A percentile compares a stretch with the other conserved stretches of the same genome.
phyloP scores from a whole-genome alignment of 2,113 vertebrate species.

The human region DNA sequence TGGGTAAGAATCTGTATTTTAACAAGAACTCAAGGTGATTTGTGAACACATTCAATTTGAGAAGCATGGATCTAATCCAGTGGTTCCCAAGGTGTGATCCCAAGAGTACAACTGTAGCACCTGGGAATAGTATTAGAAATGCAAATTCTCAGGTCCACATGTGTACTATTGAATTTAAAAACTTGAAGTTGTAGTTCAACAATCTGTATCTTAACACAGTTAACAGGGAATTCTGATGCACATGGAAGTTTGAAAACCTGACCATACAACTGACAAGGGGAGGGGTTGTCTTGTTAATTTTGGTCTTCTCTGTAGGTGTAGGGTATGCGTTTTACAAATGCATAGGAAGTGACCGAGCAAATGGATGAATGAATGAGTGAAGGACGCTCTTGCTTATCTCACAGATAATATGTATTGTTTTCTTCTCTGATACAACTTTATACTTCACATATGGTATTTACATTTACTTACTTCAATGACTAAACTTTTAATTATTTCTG shows the following conservation, averaged over 20 bases:
- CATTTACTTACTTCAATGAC: neutral
- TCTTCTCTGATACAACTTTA: neutral
- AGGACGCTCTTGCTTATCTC: neutral
- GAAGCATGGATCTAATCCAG: neutral
- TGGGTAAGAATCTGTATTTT: neutral
- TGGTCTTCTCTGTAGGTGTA: neutral
- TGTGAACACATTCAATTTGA: neutral
- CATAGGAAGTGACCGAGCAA: neutral
- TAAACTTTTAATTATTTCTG: neutral
- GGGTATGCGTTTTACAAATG: neutral
- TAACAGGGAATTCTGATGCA: neutral
- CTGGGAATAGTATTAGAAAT: neutral
- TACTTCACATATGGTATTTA: neutral
- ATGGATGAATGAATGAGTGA: neutral
- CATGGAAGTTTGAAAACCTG: neutral
- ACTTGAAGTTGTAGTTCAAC: neutral
- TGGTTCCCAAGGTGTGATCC: neutral
- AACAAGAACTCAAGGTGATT: neutral
- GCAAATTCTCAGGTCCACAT: neutral
- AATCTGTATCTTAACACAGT: neutral
- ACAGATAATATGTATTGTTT: neutral
- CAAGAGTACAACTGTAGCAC: neutral
- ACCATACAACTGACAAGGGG: neutral
- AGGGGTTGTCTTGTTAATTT: neutral
- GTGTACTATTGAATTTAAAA: neutral